Evolutionary conservation across 2,888 invertebrate genomes (phyloP).

Genomic region (Apamea monoglypha): DNA sequence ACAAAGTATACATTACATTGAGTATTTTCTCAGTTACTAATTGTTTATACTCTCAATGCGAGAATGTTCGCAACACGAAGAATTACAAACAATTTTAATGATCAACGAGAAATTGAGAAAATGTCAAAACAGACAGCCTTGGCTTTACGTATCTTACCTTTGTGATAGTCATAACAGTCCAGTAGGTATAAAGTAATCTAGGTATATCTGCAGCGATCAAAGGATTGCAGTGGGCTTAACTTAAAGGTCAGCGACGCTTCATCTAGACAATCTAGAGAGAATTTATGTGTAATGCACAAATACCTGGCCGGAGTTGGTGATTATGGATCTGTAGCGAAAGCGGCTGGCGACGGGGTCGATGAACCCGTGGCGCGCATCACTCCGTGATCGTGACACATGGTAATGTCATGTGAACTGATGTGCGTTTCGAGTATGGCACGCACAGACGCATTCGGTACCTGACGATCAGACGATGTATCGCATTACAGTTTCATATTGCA

Average conservation of each 20-base stretch:
- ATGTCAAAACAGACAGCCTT: not conserved
- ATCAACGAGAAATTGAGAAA: not conserved
- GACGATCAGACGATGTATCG: conserved; percentile 27
- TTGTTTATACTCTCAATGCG: conserved; percentile 31
- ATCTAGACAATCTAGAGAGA: conserved; percentile 58
- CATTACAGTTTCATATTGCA: conserved; percentile 28
- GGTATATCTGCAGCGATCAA: conserved; percentile 31
- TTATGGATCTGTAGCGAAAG: conserved; percentile 83
- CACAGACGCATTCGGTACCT: conserved; percentile 39
- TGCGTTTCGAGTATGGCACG: conserved; percentile 48
- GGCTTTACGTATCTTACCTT: not conserved
- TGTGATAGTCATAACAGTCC: not conserved
- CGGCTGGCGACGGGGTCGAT: conserved; percentile 75
- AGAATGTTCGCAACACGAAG: conserved; percentile 19
- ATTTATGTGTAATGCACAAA: conserved; percentile 58
- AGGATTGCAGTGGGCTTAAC: conserved; percentile 60
- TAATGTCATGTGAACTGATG: conserved; percentile 73
- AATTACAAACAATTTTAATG: conserved; percentile 5
- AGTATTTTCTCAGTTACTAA: conserved; percentile 28
- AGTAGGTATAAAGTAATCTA: conserved; percentile 2
- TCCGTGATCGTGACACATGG: conserved; percentile 69
- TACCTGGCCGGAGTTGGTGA: conserved; percentile 58
- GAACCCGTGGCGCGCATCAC: conserved; percentile 80
- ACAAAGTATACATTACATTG: conserved; percentile 40
- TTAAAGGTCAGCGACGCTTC: conserved; percentile 66